Evolutionary conservation across 2,797 vertebrate genomes (phyloP).

Genomic region (Notamacropus eugenii): DNA sequence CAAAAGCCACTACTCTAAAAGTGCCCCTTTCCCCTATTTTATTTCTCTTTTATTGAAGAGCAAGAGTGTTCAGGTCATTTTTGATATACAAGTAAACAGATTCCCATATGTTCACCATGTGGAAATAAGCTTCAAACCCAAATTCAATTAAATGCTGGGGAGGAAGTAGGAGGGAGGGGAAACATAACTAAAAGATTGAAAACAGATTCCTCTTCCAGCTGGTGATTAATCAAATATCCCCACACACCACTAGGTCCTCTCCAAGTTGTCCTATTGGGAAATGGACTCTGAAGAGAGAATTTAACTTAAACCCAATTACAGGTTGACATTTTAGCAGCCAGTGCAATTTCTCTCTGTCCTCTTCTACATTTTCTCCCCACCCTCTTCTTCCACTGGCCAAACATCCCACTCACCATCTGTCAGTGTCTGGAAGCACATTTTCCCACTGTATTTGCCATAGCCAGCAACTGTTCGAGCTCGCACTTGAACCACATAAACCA

Average conservation of each 20-base stretch:
- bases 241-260: neutral
- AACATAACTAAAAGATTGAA: neutral
- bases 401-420: constrained; percentile 92
- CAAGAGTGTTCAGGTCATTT: neutral
- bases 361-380: constrained; percentile 29
- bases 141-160: accelerated
- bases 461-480: constrained; percentile 89
- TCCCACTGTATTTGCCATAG: constrained; percentile 98
- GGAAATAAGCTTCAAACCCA: constrained; percentile 5
- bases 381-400: constrained; percentile 1
- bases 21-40: neutral
- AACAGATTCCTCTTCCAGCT: constrained; percentile 50
- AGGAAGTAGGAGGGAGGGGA: neutral
- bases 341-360: neutral
- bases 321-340: accelerated
- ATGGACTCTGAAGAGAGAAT: neutral
- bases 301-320: neutral
- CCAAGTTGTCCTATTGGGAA: neutral
- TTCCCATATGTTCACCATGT: neutral
- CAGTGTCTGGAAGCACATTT: constrained; percentile 99
- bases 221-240: neutral
- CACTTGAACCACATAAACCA: constrained; percentile 97
- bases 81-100: neutral
- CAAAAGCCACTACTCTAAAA: neutral
- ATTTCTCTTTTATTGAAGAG: neutral